A percentile compares a stretch with the other conserved stretches of the same genome.
Conservation (phyloP, 2,113 vertebrate genomes). For the Sapajus apella region DNA sequence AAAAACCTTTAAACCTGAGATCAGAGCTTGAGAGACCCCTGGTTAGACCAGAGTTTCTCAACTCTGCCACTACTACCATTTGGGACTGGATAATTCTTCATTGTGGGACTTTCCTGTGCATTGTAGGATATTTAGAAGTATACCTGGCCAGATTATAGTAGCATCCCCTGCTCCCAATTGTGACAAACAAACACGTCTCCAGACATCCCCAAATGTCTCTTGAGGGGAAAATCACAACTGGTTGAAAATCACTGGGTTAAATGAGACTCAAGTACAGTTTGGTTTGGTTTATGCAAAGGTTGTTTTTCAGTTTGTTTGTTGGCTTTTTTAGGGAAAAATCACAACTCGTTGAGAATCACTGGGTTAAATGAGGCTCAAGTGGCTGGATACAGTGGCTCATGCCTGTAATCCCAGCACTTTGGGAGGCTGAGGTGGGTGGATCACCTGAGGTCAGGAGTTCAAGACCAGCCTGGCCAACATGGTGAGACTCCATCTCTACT, state of each 20-base stretch:
- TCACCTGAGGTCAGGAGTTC: too few relatives aligned
- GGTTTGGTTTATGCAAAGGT: not conserved
- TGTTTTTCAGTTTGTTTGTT: not conserved
- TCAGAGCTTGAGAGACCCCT: not conserved
- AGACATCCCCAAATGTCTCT: not conserved
- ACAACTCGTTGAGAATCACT: not conserved
- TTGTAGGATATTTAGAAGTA: not conserved
- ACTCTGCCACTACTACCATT: fast-evolving
- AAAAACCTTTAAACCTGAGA: not conserved
- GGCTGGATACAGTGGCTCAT: too few relatives aligned
- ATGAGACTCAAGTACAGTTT: not conserved
- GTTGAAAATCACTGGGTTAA: not conserved
- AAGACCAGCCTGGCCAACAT: too few relatives aligned
- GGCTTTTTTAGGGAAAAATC: not conserved
- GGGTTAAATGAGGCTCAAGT: not conserved
- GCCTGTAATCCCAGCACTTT: too few relatives aligned
- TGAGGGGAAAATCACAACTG: not conserved
- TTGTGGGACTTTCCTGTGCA: fast-evolving
- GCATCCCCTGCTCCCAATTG: not conserved
- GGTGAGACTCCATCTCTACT: too few relatives aligned
- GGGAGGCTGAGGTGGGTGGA: too few relatives aligned
- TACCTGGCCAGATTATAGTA: not conserved
- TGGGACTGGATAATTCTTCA: not conserved
- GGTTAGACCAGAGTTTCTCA: not conserved
- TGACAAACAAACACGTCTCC: not conserved